Evolutionary conservation across 2,113 vertebrate genomes (phyloP), one percentile per base, ranked within the genome.

Genomic region (Cricetomys ansorgei): DNA sequence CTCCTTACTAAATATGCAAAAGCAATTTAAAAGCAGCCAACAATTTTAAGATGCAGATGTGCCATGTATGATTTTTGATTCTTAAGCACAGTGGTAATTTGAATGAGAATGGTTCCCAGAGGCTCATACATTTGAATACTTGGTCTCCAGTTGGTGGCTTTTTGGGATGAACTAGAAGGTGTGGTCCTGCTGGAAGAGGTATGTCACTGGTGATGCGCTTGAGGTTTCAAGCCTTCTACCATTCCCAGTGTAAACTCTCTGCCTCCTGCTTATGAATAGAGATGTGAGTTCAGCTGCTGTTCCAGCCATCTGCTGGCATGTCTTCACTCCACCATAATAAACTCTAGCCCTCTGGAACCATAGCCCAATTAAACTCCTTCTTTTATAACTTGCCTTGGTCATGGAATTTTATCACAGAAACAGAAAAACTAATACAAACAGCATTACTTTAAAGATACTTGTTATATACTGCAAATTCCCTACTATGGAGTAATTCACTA

Each of bases 11-110:
- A 88, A 89, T 91, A 95, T 79, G 95, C 91, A 97, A 94, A 93
- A 85, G 84, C 73, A 94, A 97, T 77, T 87, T 96, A 95, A 96
- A 97, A 62, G n/a, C 81, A 88, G 50, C 62, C 89, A 84, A 96
- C 76, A 96, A 94, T 72, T 94, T 93, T 92, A 94, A 94, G 40
- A 81, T 79, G 73, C 88, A 48, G 40, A 77, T 57, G 29, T 31
- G 83, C 50, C n/a, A 67, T 25, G 76, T 59, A 83, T 88, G 43
- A 80, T 88, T 93, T 86, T 84, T 88, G 25, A 91, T 88, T 94
- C 64, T 73, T 79, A 92, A 88, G 79, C 17, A 93, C 55, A 59
- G n/a, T 59, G 34, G 77, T n/a, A 23, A 37, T 59, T 27, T 40
- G 37, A 59, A 81, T 40, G 23, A 81, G 37, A 81, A 81, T 62